Conservation (phyloP, 2,797 vertebrate genomes). For the Propithecus perrieri region DNA sequence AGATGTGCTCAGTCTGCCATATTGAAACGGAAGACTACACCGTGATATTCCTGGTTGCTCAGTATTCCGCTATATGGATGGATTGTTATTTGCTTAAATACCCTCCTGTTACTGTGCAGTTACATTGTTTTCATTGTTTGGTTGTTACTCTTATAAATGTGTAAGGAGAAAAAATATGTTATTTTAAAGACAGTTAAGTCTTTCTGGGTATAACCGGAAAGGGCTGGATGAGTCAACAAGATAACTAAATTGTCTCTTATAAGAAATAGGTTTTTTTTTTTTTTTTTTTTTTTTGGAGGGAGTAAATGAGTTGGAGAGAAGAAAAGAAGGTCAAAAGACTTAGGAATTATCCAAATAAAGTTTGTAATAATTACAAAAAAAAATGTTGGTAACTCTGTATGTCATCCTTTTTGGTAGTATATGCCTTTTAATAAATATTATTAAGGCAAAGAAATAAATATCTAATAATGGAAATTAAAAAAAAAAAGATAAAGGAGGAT, state of each 20-base stretch:
- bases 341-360: too few species aligned
- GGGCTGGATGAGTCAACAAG: background rate
- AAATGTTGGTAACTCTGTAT: background rate
- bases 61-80: background rate
- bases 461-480: background rate
- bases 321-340: background rate
- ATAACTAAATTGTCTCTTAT: background rate
- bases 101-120: background rate
- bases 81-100: background rate
- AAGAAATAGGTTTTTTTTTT: background rate
- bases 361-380: too few species aligned
- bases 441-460: constrained; percentile 17
- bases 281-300: background rate
- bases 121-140: background rate
- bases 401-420: background rate
- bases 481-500: background rate
- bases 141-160: background rate
- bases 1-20: background rate
- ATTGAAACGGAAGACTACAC: background rate
- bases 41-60: background rate
- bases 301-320: background rate
- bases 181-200: background rate
- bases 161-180: background rate
- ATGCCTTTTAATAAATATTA: constrained; percentile 15
- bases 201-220: background rate